Percentiles rank a stretch among this genome's conserved stretches.
Evolutionary conservation across 1,140 invertebrate genomes (phyloP).

Genomic region (Monomorium pharaonis): DNA sequence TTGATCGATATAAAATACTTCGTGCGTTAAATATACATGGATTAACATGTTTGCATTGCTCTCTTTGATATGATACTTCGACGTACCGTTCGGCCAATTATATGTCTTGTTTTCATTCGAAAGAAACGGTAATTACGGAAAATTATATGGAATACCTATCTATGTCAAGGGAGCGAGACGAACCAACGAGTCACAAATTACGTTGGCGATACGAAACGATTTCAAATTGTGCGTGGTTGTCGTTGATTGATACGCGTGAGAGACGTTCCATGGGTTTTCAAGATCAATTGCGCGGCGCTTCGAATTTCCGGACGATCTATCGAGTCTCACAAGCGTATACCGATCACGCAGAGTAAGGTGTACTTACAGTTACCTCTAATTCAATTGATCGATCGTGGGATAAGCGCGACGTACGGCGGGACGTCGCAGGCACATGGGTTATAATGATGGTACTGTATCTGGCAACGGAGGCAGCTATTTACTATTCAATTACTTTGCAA

Average conservation of each 20-base stretch:
- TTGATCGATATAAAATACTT: background rate
- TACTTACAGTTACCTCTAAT: conserved; percentile 65
- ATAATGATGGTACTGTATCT: conserved; percentile 60
- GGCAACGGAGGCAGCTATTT: conserved; percentile 59
- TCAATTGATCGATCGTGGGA: conserved; percentile 71
- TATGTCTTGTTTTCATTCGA: conserved; percentile 3
- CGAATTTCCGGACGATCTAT: conserved; percentile 58
- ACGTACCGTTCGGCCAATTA: background rate
- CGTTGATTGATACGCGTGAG: conserved; percentile 44
- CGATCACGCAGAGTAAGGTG: conserved; percentile 37
- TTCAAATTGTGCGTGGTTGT: conserved; percentile 22
- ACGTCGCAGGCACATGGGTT: conserved; percentile 41
- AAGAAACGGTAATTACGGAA: conserved; percentile 37
- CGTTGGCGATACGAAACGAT: conserved; percentile 15
- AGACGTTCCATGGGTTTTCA: conserved; percentile 24
- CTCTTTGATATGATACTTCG: background rate
- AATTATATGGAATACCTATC: conserved; percentile 33
- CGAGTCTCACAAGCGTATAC: conserved; percentile 42
- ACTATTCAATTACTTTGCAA: conserved; percentile 74
- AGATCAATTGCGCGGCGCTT: background rate
- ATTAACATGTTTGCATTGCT: background rate
- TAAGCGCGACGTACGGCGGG: conserved; percentile 56
- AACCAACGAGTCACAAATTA: conserved; percentile 38
- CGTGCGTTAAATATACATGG: background rate
- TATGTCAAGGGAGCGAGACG: conserved; percentile 40